These are phyloP conservation scores for Achroia grisella DNA, from an alignment of 1,140 invertebrate genomes.

Conservation along the genomic window DNA sequence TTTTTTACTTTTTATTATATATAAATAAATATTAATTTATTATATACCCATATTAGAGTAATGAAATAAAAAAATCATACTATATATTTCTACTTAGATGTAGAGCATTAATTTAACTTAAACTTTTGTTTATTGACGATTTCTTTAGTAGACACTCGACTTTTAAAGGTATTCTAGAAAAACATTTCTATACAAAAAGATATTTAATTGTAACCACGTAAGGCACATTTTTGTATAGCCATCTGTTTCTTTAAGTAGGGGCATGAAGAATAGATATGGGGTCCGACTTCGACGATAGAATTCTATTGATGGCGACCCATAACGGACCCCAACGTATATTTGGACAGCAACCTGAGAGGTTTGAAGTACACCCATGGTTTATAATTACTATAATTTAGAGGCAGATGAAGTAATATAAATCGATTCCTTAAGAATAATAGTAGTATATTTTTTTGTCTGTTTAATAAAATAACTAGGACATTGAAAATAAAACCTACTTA, in stretches of 20 bases:
- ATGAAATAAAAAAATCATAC: constrained; percentile 22
- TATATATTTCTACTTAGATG: constrained; percentile 42
- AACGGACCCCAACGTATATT: constrained; percentile 72
- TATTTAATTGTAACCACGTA: constrained; percentile 9
- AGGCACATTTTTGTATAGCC: constrained; percentile 8
- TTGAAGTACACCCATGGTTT: constrained; percentile 60
- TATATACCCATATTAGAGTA: too few species aligned
- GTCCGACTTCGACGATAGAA: constrained; percentile 53
- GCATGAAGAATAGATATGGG: constrained; percentile 70
- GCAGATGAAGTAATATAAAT: constrained; percentile 59
- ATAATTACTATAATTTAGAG: constrained; percentile 70
- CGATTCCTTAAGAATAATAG: not conserved
- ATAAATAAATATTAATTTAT: too few species aligned
- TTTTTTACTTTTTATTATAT: too few species aligned
- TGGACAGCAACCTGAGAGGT: constrained; percentile 69
- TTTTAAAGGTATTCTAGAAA: constrained; percentile 27
- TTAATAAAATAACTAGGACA: too few species aligned
- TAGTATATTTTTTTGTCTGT: too few species aligned
- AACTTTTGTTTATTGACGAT: constrained; percentile 70
- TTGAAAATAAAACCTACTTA: too few species aligned
- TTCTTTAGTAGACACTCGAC: constrained; percentile 65
- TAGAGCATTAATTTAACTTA: constrained; percentile 61
- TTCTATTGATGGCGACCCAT: constrained; percentile 63
- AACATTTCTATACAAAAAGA: constrained; percentile 5
- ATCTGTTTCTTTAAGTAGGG: constrained; percentile 34